phyloP scores from a whole-genome alignment of 2,888 invertebrate species.

The Chouioia cunea region DNA sequence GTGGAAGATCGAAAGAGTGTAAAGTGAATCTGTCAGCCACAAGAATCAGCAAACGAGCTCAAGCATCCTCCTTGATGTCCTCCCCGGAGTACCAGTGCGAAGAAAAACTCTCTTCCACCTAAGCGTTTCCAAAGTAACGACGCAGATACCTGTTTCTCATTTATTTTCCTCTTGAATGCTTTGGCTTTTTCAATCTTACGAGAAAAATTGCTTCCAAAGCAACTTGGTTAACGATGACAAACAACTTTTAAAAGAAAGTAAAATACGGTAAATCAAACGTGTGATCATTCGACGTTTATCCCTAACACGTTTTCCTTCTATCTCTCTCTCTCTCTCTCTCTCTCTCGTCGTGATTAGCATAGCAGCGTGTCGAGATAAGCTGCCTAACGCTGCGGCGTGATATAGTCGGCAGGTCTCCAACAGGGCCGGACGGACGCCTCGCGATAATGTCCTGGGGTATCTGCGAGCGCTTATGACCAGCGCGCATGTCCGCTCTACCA shows the following conservation, averaged over 20 bases:
- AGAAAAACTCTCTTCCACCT: constrained; percentile 27
- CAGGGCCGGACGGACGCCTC: constrained; percentile 34
- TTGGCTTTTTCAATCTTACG: not conserved
- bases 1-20: not conserved
- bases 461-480: not conserved
- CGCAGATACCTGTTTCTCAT: constrained; percentile 49
- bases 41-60: constrained; percentile 41
- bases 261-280: too few species aligned
- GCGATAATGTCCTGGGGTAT: constrained; percentile 44
- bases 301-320: too few species aligned
- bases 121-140: constrained; percentile 47
- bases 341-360: constrained; percentile 61
- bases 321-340: too few species aligned
- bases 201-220: constrained; percentile 24
- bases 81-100: constrained; percentile 8
- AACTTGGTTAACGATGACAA: constrained; percentile 31
- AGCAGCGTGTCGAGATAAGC: constrained; percentile 65
- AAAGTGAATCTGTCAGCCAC: constrained; percentile 42
- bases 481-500: too few species aligned
- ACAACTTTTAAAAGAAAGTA: not conserved
- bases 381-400: constrained; percentile 59
- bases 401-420: constrained; percentile 42
- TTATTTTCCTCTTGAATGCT: constrained; percentile 42
- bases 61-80: not conserved
- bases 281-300: too few species aligned